phyloP scores from a whole-genome alignment of 2,888 invertebrate species.

The Drosophila austrosaltans region DNA sequence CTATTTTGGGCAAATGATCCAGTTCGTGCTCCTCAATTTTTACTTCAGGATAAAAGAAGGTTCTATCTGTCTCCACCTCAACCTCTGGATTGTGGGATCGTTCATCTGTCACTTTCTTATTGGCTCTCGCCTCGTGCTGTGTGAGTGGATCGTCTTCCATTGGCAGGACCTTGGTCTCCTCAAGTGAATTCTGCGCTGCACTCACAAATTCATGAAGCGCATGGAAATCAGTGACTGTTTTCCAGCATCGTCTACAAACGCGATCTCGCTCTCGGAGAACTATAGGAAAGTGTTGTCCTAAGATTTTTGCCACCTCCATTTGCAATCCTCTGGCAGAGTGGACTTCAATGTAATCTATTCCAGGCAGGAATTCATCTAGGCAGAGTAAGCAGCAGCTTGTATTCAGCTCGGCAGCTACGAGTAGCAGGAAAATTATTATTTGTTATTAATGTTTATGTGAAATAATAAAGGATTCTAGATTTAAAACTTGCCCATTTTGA shows the following conservation, averaged over 20 bases:
- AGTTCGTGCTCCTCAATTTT: conserved; percentile 80
- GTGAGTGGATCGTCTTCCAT: conserved; percentile 73
- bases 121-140: conserved; percentile 45
- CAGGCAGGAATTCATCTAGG: conserved; percentile 55
- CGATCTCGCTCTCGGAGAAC: conserved; percentile 53
- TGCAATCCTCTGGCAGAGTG: conserved; percentile 45
- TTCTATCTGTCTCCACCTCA: conserved; percentile 31
- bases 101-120: background rate
- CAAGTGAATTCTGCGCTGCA: conserved; percentile 58
- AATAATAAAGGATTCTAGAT: background rate
- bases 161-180: conserved; percentile 56
- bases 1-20: conserved; percentile 78
- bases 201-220: conserved; percentile 70
- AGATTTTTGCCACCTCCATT: conserved; percentile 55
- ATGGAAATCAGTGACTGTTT: conserved; percentile 70
- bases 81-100: conserved; percentile 23
- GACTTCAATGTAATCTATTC: conserved; percentile 51
- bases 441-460: background rate
- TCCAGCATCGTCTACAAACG: conserved; percentile 75
- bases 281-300: conserved; percentile 61
- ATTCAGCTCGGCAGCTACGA: background rate
- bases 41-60: conserved; percentile 73
- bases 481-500: conserved; percentile 34
- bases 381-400: conserved; percentile 55
- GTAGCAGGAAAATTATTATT: background rate